phyloP scores from a whole-genome alignment of 1,140 invertebrate genomes.

The Piezodorus guildinii region DNA sequence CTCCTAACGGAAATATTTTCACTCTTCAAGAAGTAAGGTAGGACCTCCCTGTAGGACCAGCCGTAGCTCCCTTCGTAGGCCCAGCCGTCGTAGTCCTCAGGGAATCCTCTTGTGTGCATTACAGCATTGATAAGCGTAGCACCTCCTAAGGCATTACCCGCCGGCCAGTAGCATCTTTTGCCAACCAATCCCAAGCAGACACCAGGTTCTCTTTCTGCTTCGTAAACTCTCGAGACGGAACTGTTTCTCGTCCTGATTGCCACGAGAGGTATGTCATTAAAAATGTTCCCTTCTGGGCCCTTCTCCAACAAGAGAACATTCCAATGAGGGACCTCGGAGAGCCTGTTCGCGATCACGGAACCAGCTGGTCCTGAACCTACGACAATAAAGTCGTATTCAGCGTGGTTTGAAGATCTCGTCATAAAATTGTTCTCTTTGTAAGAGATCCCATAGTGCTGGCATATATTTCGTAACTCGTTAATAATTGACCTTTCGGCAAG shows the following conservation, averaged over 20 bases:
- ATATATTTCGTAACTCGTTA: no score
- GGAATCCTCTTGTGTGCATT: conserved; percentile 46
- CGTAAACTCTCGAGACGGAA: conserved; percentile 54
- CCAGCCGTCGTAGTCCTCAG: conserved; percentile 61
- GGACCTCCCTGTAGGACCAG: conserved; percentile 44
- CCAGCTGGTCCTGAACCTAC: conserved; percentile 47
- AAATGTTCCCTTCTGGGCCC: conserved; percentile 53
- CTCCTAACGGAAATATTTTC: conserved; percentile 34
- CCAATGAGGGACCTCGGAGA: conserved; percentile 38
- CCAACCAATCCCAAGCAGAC: conserved; percentile 41
- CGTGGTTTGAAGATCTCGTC: conserved; percentile 29
- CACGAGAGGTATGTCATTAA: conserved; percentile 51
- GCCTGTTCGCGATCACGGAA: conserved; percentile 43
- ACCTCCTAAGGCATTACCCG: conserved; percentile 55
- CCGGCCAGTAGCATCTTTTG: conserved; percentile 52
- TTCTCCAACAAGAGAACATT: conserved; percentile 44
- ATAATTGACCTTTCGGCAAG: no score
- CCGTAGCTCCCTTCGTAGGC: conserved; percentile 52
- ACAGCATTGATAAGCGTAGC: conserved; percentile 55
- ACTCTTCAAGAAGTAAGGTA: conserved; percentile 44
- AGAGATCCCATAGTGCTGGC: no score
- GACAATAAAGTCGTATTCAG: conserved; percentile 44
- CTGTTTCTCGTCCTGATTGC: conserved; percentile 44
- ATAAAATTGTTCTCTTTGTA: no score
- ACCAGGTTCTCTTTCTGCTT: conserved; percentile 49